A percentile compares a stretch with the other conserved stretches of the same genome.
Evolutionary conservation across 2,888 invertebrate genomes (phyloP).

Genomic region (Antheraea assamensis): DNA sequence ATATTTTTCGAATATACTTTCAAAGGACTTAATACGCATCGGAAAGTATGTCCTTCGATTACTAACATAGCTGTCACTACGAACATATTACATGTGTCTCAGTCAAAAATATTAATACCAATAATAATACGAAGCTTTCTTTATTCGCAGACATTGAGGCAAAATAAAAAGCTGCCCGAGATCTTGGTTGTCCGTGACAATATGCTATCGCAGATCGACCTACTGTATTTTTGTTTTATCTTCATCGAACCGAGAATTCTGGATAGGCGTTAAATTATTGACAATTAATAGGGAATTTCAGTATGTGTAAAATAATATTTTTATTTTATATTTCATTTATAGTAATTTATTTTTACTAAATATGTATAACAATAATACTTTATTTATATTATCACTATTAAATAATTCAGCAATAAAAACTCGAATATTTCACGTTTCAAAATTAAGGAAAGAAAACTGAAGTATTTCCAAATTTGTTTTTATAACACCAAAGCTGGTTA

Average conservation of each 20-base stretch:
- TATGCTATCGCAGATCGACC: slow-evolving; percentile 33
- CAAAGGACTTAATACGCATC: neutral
- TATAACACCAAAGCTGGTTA: too few species aligned
- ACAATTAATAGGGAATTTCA: neutral
- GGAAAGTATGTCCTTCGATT: neutral
- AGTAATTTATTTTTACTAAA: neutral
- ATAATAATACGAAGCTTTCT: slow-evolving; percentile 24
- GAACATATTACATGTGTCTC: neutral
- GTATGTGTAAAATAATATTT: slow-evolving; percentile 17
- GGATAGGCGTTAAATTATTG: slow-evolving; percentile 26
- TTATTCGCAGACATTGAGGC: slow-evolving; percentile 36
- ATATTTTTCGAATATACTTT: neutral
- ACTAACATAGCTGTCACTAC: neutral
- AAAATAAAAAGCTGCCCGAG: slow-evolving; percentile 37
- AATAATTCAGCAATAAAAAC: too few species aligned
- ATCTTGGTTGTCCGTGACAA: slow-evolving; percentile 44
- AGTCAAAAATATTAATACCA: slow-evolving; percentile 32
- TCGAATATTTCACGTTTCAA: too few species aligned
- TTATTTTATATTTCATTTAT: neutral
- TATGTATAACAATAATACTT: neutral
- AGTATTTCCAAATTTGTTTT: too few species aligned
- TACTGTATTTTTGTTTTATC: slow-evolving; percentile 27
- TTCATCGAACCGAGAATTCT: slow-evolving; percentile 25
- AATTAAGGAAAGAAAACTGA: too few species aligned
- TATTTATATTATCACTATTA: too few species aligned